Conservation (phyloP, 2,113 vertebrate species). For the Elephantulus edwardii region DNA sequence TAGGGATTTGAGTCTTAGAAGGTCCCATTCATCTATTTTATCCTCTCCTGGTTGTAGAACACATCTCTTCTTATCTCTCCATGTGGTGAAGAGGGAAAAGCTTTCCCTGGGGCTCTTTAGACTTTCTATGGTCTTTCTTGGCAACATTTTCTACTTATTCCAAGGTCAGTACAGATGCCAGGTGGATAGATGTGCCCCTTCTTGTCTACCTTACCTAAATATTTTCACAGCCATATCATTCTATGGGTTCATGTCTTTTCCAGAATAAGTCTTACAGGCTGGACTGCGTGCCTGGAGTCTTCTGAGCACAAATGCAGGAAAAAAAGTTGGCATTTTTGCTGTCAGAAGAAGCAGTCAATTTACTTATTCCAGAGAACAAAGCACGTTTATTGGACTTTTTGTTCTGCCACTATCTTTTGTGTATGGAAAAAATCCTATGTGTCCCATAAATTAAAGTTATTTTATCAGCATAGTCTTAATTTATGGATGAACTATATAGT, state of each 20-base stretch:
- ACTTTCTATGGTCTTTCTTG: background rate
- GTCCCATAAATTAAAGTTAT: constrained; percentile 11
- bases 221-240: background rate
- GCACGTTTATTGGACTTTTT: background rate
- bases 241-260: background rate
- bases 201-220: background rate
- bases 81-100: background rate
- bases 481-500: too few species aligned
- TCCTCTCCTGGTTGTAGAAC: too few species aligned
- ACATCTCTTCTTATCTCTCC: background rate
- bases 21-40: too few species aligned
- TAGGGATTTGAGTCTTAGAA: too few species aligned
- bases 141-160: background rate
- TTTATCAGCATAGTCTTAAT: too few species aligned
- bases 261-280: background rate
- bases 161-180: background rate
- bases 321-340: background rate
- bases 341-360: background rate
- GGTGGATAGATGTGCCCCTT: background rate
- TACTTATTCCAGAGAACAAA: constrained; percentile 26
- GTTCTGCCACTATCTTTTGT: background rate
- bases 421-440: background rate
- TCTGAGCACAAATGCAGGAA: background rate
- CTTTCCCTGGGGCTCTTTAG: background rate
- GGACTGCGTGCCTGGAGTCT: background rate